Base-by-base conservation (phyloP, 2,113 vertebrate species). In the Oryzias celebensis region DNA sequence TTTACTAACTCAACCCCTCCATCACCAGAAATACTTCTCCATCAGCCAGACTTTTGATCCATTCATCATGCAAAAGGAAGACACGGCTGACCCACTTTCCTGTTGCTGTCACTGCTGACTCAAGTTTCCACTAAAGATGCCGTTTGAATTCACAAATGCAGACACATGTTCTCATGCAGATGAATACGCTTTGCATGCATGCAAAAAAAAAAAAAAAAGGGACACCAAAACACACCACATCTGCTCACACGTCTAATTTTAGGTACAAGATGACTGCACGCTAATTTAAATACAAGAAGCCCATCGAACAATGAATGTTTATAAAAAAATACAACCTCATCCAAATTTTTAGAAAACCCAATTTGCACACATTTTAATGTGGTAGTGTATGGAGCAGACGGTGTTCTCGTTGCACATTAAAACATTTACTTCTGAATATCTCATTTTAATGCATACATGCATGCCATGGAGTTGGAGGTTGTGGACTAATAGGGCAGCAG, bases 51-150 rank as follows among this genome's bases (percentile, higher is more conserved):
- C 8, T 36, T 36, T 56, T 61, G 46, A 52, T 62, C 36, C 62
- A 52, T 71, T 50, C 45, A 50, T 41, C 51, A 56, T 24, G 63
- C 68, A 20, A 58, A 66, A 46, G 75, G 75, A 80, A 76, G 73
- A 58, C 78, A 85, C 42, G 72, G 61, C 80, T 85, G 85, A 84
- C 78, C 83, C 85, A 80, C 57, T 85, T 87, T 82, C 71, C 26
- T 43, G 48, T 13, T 65, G 52, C 65, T 41, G 52, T 50, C 62
- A 31, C 77, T 82, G 85, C 84, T 85, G 80, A 89, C 70, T 88
- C 79, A 83, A 80, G 87, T 78, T 36, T 45, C 0, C 5, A 14
- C 36, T 69, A 68, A 78, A 81, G 75, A 84, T 78, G 75, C 22
- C 74, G 68, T 54, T 60, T 65, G 69, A 69, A 65, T 1, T 52